These are phyloP conservation scores for Phrynocephalus guinanensis DNA, from an alignment of 2,797 vertebrate genomes.

Conservation along the genomic window DNA sequence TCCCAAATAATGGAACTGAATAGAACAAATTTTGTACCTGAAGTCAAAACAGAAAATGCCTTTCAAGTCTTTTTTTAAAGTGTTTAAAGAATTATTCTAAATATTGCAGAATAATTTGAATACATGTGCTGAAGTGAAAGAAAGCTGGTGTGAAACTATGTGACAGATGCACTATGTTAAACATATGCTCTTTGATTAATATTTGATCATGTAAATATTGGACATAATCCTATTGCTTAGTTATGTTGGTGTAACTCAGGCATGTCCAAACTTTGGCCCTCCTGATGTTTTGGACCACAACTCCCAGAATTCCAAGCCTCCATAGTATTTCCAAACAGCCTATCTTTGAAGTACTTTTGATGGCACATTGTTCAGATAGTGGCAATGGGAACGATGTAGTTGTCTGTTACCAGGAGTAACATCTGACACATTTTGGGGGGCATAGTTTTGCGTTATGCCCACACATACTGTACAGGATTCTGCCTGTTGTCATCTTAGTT, in stretches of 20 bases:
- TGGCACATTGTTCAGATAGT: too few relatives aligned
- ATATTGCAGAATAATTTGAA: not conserved
- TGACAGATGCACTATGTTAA: not conserved
- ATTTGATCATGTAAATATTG: conserved; percentile 31
- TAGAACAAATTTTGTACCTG: not conserved
- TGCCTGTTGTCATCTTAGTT: conserved; percentile 9
- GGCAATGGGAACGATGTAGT: too few relatives aligned
- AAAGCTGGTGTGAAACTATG: not conserved
- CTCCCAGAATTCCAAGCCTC: too few relatives aligned
- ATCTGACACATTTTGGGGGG: too few relatives aligned
- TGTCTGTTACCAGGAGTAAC: too few relatives aligned
- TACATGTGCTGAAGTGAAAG: not conserved
- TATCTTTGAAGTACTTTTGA: too few relatives aligned
- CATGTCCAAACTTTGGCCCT: too few relatives aligned
- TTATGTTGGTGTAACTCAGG: too few relatives aligned
- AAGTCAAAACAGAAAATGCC: not conserved
- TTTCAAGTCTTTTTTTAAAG: not conserved
- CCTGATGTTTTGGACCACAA: too few relatives aligned
- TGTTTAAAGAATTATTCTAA: not conserved
- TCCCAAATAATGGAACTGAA: not conserved
- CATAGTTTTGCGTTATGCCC: too few relatives aligned
- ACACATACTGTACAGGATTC: too few relatives aligned
- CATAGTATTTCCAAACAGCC: too few relatives aligned
- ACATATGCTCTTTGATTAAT: conserved; percentile 4
- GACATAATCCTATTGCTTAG: not conserved